Evolutionary conservation across 2,797 vertebrate species (phyloP), one percentile per base, ranked within the genome.

Genomic region (Paguma larvata): DNA sequence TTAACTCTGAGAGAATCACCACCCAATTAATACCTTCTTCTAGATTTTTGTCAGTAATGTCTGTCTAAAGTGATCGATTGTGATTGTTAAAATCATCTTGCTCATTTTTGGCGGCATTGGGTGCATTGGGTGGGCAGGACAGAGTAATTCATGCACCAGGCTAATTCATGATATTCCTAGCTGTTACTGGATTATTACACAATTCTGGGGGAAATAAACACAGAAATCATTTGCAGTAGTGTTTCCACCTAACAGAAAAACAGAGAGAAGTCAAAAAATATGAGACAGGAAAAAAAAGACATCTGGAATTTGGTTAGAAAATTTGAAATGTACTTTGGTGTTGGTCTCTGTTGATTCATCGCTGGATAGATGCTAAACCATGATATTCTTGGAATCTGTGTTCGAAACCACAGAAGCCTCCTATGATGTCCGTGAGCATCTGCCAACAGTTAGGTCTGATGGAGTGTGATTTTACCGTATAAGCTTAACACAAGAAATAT

Each of bases 81-180:
- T 19, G 21, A 5, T 30, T 30, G 25, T n/a, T 63, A 59, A 65
- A 90, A 46, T 53, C 1, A 51, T 38, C 51, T 25, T 53, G 3
- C 5, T 72, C 53, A 34, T 70, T 56, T 15, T 16, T 19, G 18
- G 1, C 19, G 30, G 19, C 21, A 6, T 15, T 11, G 19, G 3
- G 1, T 41, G 19, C 21, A 6, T 15, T 11, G 19, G 3, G 1
- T 41, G 25, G 46, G 59, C 3, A 5, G 10, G 18, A 16, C 5
- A 21, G 19, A 44, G 32, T 16, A 51, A 51, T 23, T 7, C 16
- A 3, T 15, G 21, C 0, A 48, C 4, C 1, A 1, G 27, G n/a
- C 11, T 8, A 19, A 79, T 48, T 90, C 25, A 15, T 27, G n/a
- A 56, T 46, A 25, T 15, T n/a, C 72, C 16, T 15, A 15, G 41